phyloP scores from a whole-genome alignment of 2,113 vertebrate species.

The Smithornis capensis region DNA sequence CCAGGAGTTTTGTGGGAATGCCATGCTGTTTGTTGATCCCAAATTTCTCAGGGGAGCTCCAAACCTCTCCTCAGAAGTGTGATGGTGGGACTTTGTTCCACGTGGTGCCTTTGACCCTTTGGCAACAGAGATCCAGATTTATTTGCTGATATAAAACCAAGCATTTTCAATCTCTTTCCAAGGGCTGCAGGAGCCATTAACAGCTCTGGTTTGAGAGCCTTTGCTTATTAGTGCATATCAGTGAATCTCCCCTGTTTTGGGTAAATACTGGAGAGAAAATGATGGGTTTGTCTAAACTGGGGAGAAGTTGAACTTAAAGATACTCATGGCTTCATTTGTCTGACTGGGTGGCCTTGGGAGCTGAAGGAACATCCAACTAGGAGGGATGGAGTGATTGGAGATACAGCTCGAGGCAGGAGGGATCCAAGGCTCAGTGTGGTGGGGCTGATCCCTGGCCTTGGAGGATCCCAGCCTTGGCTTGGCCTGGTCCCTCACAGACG shows the following conservation, averaged over 20 bases:
- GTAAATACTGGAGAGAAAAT: background rate
- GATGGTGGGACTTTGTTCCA: accelerated
- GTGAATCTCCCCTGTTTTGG: background rate
- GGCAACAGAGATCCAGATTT: background rate
- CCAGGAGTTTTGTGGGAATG: accelerated
- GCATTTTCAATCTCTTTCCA: background rate
- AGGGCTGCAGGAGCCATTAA: background rate
- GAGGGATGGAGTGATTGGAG: background rate
- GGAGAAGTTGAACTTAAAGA: accelerated
- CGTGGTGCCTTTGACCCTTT: accelerated
- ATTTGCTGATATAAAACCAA: accelerated
- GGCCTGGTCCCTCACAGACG: background rate
- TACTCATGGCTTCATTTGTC: accelerated
- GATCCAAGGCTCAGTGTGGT: accelerated
- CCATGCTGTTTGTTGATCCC: background rate
- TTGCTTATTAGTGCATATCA: accelerated
- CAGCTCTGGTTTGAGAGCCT: background rate
- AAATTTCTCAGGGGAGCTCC: background rate
- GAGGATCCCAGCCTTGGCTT: background rate
- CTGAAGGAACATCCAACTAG: accelerated
- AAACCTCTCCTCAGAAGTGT: too few species aligned
- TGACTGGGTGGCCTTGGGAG: background rate
- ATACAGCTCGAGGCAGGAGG: too few species aligned
- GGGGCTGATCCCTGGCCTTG: background rate
- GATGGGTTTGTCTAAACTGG: accelerated